Evolutionary conservation across 2,797 vertebrate genomes (phyloP).

Genomic region (Cirrhinus molitorella): DNA sequence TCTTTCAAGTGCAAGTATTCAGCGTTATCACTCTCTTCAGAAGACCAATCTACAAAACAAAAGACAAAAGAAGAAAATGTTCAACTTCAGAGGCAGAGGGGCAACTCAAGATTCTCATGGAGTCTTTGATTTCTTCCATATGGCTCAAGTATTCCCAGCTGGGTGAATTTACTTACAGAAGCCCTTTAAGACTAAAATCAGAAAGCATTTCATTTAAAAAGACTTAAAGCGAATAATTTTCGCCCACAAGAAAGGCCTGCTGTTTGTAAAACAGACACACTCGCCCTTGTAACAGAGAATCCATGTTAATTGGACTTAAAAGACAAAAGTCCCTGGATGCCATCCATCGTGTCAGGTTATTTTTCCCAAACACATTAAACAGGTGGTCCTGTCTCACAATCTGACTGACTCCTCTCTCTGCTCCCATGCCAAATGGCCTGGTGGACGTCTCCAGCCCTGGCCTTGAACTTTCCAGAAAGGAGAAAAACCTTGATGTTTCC

Average conservation of each 20-base stretch:
- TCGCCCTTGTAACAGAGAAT: conserved; percentile 11
- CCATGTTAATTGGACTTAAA: not conserved
- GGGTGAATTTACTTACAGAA: conserved; percentile 40
- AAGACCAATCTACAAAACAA: not conserved
- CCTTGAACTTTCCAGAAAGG: conserved; percentile 36
- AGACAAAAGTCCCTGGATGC: not conserved
- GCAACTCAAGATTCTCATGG: not conserved
- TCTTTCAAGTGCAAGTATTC: not conserved
- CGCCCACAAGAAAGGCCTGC: not conserved
- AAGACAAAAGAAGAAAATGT: not conserved
- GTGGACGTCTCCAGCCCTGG: not conserved
- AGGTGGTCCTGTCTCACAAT: conserved; percentile 41
- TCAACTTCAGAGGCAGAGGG: conserved; percentile 1
- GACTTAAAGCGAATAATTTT: not conserved
- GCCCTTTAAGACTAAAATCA: conserved; percentile 22
- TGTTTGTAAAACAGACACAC: conserved; percentile 23
- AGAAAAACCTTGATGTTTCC: conserved; percentile 3
- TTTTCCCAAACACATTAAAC: conserved; percentile 27
- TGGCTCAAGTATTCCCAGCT: conserved; percentile 49
- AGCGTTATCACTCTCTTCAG: not conserved
- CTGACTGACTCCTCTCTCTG: not conserved
- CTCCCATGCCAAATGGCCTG: not conserved
- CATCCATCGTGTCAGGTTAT: not conserved
- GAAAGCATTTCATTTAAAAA: conserved; percentile 40
- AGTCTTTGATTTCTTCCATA: conserved; percentile 52